Conservation (phyloP, 2,797 vertebrate species). For the Pantherophis vulpinus region DNA sequence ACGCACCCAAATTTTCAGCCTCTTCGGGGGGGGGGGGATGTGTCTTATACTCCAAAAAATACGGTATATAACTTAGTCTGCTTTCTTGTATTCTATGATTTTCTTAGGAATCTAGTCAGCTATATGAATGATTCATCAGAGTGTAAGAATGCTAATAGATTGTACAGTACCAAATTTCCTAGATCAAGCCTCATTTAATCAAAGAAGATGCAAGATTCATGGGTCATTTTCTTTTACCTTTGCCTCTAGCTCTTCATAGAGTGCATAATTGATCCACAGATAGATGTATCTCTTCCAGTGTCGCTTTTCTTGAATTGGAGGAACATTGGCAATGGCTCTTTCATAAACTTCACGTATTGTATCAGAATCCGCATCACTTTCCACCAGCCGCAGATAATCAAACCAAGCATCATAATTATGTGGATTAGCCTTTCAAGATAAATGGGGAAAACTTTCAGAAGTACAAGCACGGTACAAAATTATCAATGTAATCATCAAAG, state of each 20-base stretch:
- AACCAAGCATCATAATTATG: slow-evolving; percentile 99
- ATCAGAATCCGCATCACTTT: slow-evolving; percentile 87
- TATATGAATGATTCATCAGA: not conserved
- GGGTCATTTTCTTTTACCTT: slow-evolving; percentile 74
- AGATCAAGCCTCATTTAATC: not conserved
- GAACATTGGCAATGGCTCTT: slow-evolving; percentile 91
- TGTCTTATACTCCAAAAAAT: too few relatives aligned
- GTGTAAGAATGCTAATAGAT: not conserved
- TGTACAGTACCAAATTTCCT: not conserved
- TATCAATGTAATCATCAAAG: not conserved
- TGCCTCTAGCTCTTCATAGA: slow-evolving; percentile 95
- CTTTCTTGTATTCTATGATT: not conserved
- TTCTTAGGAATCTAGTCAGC: fast-evolving
- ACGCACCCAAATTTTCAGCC: too few relatives aligned
- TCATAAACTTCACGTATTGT: slow-evolving; percentile 92
- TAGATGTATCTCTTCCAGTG: slow-evolving; percentile 98
- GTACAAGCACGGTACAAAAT: not conserved
- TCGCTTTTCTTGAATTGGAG: slow-evolving; percentile 92
- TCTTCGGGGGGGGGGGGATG: too few relatives aligned
- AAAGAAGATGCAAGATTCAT: fast-evolving
- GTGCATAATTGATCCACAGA: slow-evolving; percentile 94
- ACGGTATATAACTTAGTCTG: not conserved
- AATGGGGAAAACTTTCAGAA: slow-evolving; percentile 4
- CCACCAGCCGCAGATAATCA: slow-evolving; percentile 92
- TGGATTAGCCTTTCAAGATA: slow-evolving; percentile 83